Evolutionary conservation across 2,797 vertebrate species (phyloP), one percentile per base, ranked within the genome.

Genomic region (Calcarius lapponicus): DNA sequence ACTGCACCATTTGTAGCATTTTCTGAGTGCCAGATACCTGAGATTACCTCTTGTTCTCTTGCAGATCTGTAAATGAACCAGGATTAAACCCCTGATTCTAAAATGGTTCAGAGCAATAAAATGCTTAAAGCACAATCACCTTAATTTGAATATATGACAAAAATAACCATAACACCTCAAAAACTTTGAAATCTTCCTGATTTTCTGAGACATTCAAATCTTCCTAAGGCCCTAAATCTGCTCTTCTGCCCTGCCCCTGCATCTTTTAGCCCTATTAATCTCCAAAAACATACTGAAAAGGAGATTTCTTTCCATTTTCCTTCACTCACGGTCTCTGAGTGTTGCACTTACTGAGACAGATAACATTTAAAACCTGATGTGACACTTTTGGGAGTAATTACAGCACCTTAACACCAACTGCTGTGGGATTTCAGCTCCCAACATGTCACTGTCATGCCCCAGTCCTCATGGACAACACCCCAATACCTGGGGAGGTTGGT

Each of bases 401-500:
- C 28, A 70, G 83, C 40, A 29, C 40, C 50, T 90, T 32, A 80
- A 20, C 43, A 83, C 17, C 64, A 38, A 19, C 57, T 80, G 64
- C 58, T 67, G 28, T 17, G 18, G 26, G 66, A 43, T 66, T 71
- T 54, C 50, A 67, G 17, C 48, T 67, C 43, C 12, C 50, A 86
- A 79, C 29, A 3, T 17, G 47, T 79, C 95, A 70, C 36, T 45
- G 66, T 36, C 73, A 17, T 79, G 43, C 38, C 40, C 12, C 61
- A 92, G 13, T 36, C 36, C 36, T 36, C 36, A 36, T 36, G 36
- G 36, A 36, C 36, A 36, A 36, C 19, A 38, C n/a, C 64, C 75
- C 85, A 71, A 81, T 2, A 14, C 1, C 9, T 0, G 13, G 51
- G 21, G 13, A 58, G 29, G 2, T 4, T 6, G 45, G 20, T 11